Base-by-base conservation (phyloP, 1,140 invertebrate species). In the Helicoverpa zea region DNA sequence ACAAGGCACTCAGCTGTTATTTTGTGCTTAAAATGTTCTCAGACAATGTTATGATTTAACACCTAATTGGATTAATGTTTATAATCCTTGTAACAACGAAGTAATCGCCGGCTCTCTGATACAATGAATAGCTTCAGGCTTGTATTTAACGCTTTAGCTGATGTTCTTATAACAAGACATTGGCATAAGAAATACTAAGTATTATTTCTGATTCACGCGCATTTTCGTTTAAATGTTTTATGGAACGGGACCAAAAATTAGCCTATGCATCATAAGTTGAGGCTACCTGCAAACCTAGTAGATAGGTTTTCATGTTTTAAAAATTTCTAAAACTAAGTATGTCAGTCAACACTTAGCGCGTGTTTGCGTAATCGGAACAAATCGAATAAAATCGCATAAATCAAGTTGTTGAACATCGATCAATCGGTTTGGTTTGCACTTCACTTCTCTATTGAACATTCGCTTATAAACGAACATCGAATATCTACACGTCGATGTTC, bases 1-100 rank as follows among this genome's bases (percentile, higher is more conserved):
- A 68, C 64, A 68, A 64, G 61, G 14, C n/a, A 16, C 64, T 23
- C 35, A 49, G 10, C n/a, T 68, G 64, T 68, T 68, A 43, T 49
- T 47, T 68, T 13, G 43, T 43, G 43, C 64, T 49, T 11, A 49
- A 68, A 43, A 47, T 68, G 10, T 49, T 18, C 43, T 61, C 16
- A 43, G 49, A 49, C 49, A 66, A 68, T 68, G 49, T 68, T 30
- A 61, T 61, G 58, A 13, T 59, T 66, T 47, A 68, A 43, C 64
- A 68, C 18, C 43, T 68, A 68, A 68, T 68, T 68, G 64, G 64
- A 68, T 68, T 18, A 68, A 68, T 49, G 43, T 23, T 68, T 68
- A 68, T 68, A 49, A 68, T 68, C 64, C 43, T 49, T 49, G 16
- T 23, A 68, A 68, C 43, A 68, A 68, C 43, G 64, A 49, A 68